A percentile compares a stretch with the other conserved stretches of the same genome.
phyloP scores from a whole-genome alignment of 2,113 vertebrate species.

The Ciconia stormi region DNA sequence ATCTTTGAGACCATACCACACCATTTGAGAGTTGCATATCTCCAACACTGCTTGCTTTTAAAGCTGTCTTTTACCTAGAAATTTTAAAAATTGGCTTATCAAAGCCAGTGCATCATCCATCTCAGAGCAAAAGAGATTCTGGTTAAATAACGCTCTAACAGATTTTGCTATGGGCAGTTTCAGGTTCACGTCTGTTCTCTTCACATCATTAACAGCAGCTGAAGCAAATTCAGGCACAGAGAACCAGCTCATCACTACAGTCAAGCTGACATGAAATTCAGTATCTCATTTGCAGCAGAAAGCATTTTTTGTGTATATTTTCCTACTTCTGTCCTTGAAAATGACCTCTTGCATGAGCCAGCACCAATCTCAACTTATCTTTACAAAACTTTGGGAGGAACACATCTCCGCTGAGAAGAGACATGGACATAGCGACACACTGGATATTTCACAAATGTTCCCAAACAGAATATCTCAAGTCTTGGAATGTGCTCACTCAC shows the following conservation, averaged over 20 bases:
- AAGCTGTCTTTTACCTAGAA: background rate
- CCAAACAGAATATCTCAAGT: background rate
- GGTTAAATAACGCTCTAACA: background rate
- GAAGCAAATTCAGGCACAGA: background rate
- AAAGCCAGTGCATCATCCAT: background rate
- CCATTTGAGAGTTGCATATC: background rate
- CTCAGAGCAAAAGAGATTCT: background rate
- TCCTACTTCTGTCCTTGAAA: background rate
- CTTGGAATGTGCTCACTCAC: background rate
- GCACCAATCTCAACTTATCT: rapidly evolving
- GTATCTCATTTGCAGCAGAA: background rate
- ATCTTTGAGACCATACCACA: background rate
- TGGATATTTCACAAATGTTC: background rate
- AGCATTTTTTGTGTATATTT: background rate
- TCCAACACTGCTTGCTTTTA: background rate
- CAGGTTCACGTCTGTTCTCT: background rate
- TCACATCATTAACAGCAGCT: background rate
- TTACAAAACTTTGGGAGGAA: background rate
- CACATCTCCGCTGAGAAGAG: background rate
- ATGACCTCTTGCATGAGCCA: background rate
- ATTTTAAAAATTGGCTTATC: background rate
- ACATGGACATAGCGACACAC: rapidly evolving
- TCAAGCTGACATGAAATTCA: background rate
- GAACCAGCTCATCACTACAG: background rate
- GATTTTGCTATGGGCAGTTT: background rate